Percentiles rank a stretch among this genome's conserved stretches.
Conservation (phyloP, 2,113 vertebrate genomes). For the Arizona elegans region DNA sequence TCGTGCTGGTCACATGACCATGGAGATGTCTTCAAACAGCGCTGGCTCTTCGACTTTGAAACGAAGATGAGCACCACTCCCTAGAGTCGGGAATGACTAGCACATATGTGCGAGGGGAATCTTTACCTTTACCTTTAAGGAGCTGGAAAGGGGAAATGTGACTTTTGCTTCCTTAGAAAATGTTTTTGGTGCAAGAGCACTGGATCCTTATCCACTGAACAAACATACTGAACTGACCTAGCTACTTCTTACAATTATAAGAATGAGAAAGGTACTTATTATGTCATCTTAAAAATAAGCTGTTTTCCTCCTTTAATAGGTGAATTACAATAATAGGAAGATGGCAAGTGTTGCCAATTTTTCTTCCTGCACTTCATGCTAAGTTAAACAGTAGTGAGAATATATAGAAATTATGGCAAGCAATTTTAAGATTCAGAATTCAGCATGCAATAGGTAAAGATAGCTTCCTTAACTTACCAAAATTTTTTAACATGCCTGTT, state of each 20-base stretch:
- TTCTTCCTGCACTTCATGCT: constrained; percentile 25
- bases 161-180: background rate
- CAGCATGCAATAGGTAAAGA: constrained; percentile 54
- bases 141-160: background rate
- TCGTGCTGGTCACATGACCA: no score
- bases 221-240: background rate
- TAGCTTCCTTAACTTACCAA: constrained; percentile 67
- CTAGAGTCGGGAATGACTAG: no score
- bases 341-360: constrained; percentile 16
- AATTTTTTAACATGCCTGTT: constrained; percentile 63
- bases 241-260: background rate
- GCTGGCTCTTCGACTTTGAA: no score
- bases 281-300: background rate
- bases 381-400: constrained; percentile 18
- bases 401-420: constrained; percentile 50
- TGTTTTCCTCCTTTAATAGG: background rate
- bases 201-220: background rate
- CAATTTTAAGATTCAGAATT: constrained; percentile 27
- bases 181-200: background rate
- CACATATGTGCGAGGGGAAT: no score
- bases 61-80: no score
- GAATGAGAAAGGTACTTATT: background rate
- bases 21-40: no score
- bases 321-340: background rate
- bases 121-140: background rate